Evolutionary conservation across 2,797 vertebrate genomes (phyloP).

Genomic region (Micrastur ruficollis): DNA sequence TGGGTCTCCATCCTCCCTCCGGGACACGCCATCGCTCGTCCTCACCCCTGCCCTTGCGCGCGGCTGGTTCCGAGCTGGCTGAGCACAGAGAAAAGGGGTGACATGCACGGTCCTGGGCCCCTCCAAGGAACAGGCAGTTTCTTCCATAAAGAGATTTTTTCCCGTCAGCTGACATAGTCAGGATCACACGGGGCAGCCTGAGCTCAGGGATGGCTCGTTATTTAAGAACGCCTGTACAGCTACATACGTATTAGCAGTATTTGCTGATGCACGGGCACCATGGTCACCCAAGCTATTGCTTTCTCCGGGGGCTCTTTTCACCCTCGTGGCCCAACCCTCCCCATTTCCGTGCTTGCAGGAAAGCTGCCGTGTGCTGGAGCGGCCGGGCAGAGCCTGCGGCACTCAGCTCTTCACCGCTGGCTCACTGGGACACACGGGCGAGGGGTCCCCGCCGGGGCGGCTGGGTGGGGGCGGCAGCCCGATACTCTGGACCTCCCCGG

Average conservation of each 20-base stretch:
- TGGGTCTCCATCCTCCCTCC: not conserved
- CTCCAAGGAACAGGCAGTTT: not conserved
- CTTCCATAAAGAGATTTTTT: not conserved
- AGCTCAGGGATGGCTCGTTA: not conserved
- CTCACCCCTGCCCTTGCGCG: rapidly evolving
- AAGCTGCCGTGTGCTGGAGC: not conserved
- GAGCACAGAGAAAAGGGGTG: not conserved
- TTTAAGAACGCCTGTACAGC: not conserved
- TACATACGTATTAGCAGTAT: not conserved
- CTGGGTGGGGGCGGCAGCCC: rapidly evolving
- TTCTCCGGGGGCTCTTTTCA: not conserved
- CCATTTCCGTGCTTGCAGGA: not conserved
- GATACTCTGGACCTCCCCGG: rapidly evolving
- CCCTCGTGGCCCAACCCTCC: not conserved
- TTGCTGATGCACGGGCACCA: not conserved
- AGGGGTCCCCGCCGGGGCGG: rapidly evolving
- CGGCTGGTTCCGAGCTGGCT: not conserved
- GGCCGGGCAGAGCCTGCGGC: not conserved
- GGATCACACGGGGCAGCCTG: not conserved
- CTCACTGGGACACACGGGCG: rapidly evolving
- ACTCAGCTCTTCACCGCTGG: rapidly evolving
- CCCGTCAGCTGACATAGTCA: conserved; percentile 35
- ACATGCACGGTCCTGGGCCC: not conserved
- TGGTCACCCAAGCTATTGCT: not conserved
- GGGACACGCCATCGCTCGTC: not conserved